Percentiles rank a stretch among this genome's conserved stretches.
These are phyloP conservation scores for Myotis daubentonii DNA, from an alignment of 2,797 vertebrate genomes.

Conservation along the genomic window DNA sequence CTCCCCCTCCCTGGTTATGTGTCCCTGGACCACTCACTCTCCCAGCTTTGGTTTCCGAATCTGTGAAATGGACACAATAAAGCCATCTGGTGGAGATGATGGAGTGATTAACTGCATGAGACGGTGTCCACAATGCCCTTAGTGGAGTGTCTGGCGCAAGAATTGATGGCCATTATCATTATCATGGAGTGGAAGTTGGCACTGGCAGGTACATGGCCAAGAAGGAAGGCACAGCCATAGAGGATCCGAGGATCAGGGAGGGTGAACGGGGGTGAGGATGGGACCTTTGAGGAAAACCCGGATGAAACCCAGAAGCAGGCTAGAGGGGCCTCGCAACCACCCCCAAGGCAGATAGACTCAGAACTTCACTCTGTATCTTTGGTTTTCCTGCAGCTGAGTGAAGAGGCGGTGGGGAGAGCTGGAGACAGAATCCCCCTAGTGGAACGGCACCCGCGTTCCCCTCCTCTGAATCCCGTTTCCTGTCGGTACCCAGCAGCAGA, in stretches of 20 bases:
- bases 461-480: neutral
- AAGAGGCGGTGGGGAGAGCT: neutral
- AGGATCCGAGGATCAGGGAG: neutral
- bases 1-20: neutral
- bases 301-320: neutral
- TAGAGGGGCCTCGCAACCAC: neutral
- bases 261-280: neutral
- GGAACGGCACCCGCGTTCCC: neutral
- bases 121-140: neutral
- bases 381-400: neutral
- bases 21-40: neutral
- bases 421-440: neutral
- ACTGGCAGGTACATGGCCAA: neutral
- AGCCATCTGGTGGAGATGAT: neutral
- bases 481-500: fast-evolving
- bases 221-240: neutral
- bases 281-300: neutral
- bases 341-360: neutral
- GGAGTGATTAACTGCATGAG: neutral
- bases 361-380: neutral
- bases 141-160: neutral
- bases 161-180: neutral
- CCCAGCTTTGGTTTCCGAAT: neutral
- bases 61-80: neutral
- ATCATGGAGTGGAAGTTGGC: neutral